A percentile compares a stretch with the other conserved stretches of the same genome.
Evolutionary conservation across 37 sponge, comb jelly and placozoan species (phyloP).

Genomic region (Halichondria panicea): DNA sequence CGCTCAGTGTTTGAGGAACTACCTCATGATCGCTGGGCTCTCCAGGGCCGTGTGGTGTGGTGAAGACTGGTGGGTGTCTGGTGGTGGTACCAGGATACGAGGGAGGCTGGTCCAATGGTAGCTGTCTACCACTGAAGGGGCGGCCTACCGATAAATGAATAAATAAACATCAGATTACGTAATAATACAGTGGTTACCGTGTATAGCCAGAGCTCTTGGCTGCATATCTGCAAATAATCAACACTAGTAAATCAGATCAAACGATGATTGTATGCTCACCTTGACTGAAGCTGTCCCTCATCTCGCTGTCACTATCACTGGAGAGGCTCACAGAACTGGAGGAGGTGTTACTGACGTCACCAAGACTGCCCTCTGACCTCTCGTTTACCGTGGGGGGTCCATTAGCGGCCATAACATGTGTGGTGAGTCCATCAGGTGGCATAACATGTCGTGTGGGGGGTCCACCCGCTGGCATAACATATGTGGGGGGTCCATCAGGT

Average conservation of each 20-base stretch:
- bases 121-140: too few species aligned
- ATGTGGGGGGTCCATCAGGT: too few species aligned
- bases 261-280: neutral
- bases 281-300: conserved; percentile 42
- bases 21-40: neutral
- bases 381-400: too few species aligned
- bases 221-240: conserved; percentile 8
- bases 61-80: neutral
- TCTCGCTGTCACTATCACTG: neutral
- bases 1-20: conserved; percentile 23
- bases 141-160: neutral
- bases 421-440: too few species aligned
- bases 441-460: too few species aligned
- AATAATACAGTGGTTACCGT: too few species aligned
- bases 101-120: neutral
- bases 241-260: neutral
- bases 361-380: neutral
- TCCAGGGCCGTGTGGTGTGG: neutral
- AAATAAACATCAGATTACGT: neutral
- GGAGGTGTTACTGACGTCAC: neutral
- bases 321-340: neutral
- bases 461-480: too few species aligned
- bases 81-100: neutral
- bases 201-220: neutral
- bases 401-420: too few species aligned